Conservation (phyloP, 1,140 invertebrate species). For the Ericerus pela region DNA sequence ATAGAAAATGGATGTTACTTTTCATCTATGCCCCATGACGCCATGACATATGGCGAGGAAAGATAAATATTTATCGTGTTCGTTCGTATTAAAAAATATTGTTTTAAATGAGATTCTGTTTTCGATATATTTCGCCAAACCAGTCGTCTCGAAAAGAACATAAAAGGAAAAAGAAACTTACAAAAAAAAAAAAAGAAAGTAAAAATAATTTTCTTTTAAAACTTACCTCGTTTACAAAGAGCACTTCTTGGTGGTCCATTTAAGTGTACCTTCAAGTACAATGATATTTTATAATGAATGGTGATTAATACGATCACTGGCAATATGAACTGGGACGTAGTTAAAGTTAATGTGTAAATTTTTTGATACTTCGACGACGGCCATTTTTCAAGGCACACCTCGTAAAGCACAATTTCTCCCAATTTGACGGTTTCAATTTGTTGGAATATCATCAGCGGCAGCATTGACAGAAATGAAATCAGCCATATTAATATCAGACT, state of each 20-base stretch:
- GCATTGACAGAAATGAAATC: conserved; percentile 35
- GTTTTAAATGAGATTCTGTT: no score
- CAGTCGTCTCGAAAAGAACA: no score
- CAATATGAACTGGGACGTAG: conserved; percentile 37
- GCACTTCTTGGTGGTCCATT: conserved; percentile 20
- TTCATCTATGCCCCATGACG: no score
- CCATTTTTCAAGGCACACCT: conserved; percentile 33
- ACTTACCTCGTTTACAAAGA: conserved; percentile 24
- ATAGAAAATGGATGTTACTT: no score
- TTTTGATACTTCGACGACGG: conserved; percentile 29
- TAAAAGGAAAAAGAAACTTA: no score
- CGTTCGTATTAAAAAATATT: no score
- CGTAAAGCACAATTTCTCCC: conserved; percentile 27
- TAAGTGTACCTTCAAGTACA: conserved; percentile 29
- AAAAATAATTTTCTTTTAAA: neutral
- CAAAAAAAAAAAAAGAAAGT: no score
- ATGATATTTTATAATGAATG: conserved; percentile 36
- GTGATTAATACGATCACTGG: conserved; percentile 37
- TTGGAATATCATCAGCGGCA: conserved; percentile 36
- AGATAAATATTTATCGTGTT: no score
- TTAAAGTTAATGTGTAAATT: conserved; percentile 17
- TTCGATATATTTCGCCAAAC: no score
- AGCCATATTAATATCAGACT: conserved; percentile 38
- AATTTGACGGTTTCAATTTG: conserved; percentile 29
- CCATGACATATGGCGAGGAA: no score